Evolutionary conservation across 2,888 invertebrate genomes (phyloP).

Genomic region (Agriopis marginaria): DNA sequence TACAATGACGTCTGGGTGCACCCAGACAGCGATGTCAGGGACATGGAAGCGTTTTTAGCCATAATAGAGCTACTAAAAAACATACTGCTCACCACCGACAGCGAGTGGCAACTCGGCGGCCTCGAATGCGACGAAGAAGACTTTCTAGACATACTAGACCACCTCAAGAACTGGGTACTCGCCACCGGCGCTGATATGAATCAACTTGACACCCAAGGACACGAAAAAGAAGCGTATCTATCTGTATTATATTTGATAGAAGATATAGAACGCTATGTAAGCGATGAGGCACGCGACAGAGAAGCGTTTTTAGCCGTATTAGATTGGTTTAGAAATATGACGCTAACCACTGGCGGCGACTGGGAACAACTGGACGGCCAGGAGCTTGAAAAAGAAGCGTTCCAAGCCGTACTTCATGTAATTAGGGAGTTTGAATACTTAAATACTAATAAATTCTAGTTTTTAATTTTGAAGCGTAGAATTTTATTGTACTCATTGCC

Average conservation of each 20-base stretch:
- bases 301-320: background rate
- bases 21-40: background rate
- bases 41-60: background rate
- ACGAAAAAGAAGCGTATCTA: background rate
- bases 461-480: no score
- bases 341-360: background rate
- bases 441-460: no score
- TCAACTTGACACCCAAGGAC: background rate
- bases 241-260: background rate
- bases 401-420: background rate
- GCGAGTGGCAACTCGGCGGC: background rate
- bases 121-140: background rate
- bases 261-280: background rate
- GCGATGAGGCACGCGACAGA: background rate
- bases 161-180: background rate
- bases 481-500: no score
- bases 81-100: background rate
- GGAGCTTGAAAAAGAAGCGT: background rate
- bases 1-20: background rate
- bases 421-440: background rate
- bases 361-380: background rate
- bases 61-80: slow-evolving; percentile 1
- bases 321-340: background rate
- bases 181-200: slow-evolving; percentile 1
- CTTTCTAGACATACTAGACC: background rate